phyloP scores from a whole-genome alignment of 2,113 vertebrate genomes.

The Anhinga anhinga region DNA sequence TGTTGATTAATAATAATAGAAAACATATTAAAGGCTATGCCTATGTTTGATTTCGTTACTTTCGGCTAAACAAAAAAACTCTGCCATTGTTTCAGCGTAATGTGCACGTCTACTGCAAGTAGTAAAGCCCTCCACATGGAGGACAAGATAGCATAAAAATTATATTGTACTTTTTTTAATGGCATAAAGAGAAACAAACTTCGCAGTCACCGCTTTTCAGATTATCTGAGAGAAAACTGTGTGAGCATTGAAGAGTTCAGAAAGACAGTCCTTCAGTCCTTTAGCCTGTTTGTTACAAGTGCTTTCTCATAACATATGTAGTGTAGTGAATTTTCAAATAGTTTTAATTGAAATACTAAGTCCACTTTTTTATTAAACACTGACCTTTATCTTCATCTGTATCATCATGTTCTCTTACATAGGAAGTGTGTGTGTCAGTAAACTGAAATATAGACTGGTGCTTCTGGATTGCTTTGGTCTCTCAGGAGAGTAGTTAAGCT shows the following conservation, averaged over 20 bases:
- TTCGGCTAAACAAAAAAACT: background rate
- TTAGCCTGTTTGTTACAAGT: background rate
- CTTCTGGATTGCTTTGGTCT: background rate
- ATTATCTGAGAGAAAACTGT: background rate
- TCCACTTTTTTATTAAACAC: background rate
- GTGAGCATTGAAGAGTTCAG: background rate
- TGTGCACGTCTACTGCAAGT: background rate
- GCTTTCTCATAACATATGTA: background rate
- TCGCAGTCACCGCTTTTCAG: background rate
- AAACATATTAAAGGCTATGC: background rate
- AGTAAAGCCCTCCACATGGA: rapidly evolving
- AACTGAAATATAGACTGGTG: background rate
- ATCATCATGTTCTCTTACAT: background rate
- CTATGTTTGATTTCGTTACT: background rate
- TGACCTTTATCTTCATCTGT: background rate
- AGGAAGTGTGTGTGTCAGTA: background rate
- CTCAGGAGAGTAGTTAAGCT: background rate
- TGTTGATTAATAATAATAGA: background rate
- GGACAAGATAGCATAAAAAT: background rate
- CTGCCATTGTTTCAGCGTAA: background rate
- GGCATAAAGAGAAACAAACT: background rate
- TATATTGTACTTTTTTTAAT: background rate
- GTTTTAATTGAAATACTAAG: background rate
- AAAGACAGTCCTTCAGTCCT: background rate
- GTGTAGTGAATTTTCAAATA: background rate